Evolutionary conservation across 2,888 invertebrate genomes (phyloP), one percentile per base, ranked within the genome.

Genomic region (Lumbricus terrestris): DNA sequence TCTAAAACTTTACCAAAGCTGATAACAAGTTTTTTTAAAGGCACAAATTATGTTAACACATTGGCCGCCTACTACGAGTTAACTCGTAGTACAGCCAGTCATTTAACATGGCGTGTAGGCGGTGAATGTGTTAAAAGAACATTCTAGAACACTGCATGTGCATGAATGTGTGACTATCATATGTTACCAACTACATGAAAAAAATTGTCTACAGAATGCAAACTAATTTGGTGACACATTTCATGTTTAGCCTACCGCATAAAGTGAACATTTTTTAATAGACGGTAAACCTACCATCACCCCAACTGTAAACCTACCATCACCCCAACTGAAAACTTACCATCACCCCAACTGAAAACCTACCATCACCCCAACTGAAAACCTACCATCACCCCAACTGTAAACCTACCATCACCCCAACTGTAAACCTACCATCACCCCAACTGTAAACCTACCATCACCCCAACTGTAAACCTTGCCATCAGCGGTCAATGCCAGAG

Each of bases 381-480:
- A n/a, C n/a, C n/a, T n/a, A n/a, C n/a, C 96, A 94, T 96, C 96
- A 88, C 96, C 96, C 96, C 96, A 96, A 18, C 96, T 96, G 94
- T 96, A 96, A n/a, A 96, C 96, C 93, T 96, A 1, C 96, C 96
- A 92, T 96, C 96, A 93, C 96, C 96, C 96, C 96, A 96, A 18
- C 96, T 96, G 94, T 96, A 96, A n/a, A 96, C 96, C 93, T 96
- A 1, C 96, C 96, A 92, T 96, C 96, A 93, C n/a, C n/a, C n/a
- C n/a, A n/a, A 35, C 20, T 40, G 18, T 29, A 69, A 89, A n/a
- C 90, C 54, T 88, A 90, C 96, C 96, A 94, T 96, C 96, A 88
- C 96, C 96, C 96, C 96, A 96, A 18, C 96, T 96, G 94, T 96
- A 96, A n/a, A 96, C 96, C 93, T 96, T 96, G 1, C 96, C 96